These are phyloP conservation scores for Heloderma charlesbogerti DNA, from an alignment of 2,113 vertebrate species.

Conservation along the genomic window DNA sequence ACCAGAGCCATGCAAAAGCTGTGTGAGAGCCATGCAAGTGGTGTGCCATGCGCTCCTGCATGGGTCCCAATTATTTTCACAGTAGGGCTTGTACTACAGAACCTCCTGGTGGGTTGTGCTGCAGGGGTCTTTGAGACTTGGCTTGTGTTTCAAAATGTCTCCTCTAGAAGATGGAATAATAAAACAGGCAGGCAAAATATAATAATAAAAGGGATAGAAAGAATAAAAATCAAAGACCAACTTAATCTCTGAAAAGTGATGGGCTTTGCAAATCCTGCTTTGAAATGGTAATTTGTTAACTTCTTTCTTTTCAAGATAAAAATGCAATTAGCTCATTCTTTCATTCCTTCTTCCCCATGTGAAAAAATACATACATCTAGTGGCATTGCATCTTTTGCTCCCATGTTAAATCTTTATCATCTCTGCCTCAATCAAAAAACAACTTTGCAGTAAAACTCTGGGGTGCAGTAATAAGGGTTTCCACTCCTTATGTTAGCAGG, in stretches of 20 bases:
- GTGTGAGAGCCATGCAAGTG: background rate
- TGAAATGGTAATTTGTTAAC: conserved; percentile 77
- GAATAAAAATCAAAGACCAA: conserved; percentile 67
- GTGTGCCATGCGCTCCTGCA: background rate
- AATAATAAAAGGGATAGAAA: background rate
- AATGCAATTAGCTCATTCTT: conserved; percentile 74
- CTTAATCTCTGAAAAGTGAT: conserved; percentile 70
- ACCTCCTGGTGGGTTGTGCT: background rate
- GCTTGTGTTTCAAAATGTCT: conserved; percentile 26
- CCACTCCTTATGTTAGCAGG: conserved; percentile 27
- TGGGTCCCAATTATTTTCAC: background rate
- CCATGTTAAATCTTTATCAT: conserved; percentile 54
- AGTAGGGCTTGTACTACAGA: too few species aligned
- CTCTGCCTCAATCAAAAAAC: conserved; percentile 17
- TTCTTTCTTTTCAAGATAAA: conserved; percentile 76
- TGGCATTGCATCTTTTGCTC: conserved; percentile 51
- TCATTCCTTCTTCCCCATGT: conserved; percentile 40
- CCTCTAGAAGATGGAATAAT: conserved; percentile 59
- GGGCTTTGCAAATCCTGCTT: conserved; percentile 73
- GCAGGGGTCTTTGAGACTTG: background rate
- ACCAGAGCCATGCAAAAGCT: background rate
- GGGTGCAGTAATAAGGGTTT: conserved; percentile 12
- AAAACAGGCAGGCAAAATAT: conserved; percentile 40
- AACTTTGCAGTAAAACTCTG: conserved; percentile 46
- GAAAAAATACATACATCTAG: conserved; percentile 40